These are phyloP conservation scores for Acromyrmex heyeri DNA, from an alignment of 1,140 invertebrate species.

Conservation along the genomic window DNA sequence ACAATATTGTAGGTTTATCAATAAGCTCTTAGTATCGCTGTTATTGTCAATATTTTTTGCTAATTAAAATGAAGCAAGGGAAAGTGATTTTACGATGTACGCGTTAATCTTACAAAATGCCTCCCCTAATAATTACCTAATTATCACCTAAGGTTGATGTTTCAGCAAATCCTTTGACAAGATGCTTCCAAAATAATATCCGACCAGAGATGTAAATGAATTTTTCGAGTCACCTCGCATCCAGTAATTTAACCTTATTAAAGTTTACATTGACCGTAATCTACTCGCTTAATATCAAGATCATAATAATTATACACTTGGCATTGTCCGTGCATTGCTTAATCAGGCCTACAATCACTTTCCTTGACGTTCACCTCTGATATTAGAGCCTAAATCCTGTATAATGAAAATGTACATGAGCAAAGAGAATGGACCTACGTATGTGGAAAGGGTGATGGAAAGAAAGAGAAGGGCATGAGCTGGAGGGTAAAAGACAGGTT, in stretches of 20 bases:
- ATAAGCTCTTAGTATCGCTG: neutral
- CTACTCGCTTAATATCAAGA: slow-evolving; percentile 23
- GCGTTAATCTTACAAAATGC: neutral
- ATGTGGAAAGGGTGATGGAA: neutral
- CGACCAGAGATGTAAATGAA: neutral
- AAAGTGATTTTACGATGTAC: neutral
- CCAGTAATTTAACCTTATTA: neutral
- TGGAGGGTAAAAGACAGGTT: slow-evolving; percentile 26
- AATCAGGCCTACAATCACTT: neutral
- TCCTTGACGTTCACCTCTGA: slow-evolving; percentile 40
- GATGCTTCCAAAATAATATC: neutral
- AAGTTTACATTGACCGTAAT: neutral
- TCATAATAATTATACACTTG: slow-evolving; percentile 25
- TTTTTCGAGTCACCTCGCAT: neutral
- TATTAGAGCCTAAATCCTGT: slow-evolving; percentile 51
- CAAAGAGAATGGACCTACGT: neutral
- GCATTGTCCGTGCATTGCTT: slow-evolving; percentile 2
- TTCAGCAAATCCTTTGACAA: neutral
- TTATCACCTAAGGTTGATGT: neutral
- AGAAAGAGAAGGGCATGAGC: neutral
- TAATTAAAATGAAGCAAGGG: neutral
- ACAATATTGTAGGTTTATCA: neutral
- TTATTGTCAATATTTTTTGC: neutral
- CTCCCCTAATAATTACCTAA: neutral
- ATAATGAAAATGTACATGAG: neutral